Base-by-base conservation (phyloP, 2,797 vertebrate genomes). In the Dryobates pubescens region DNA sequence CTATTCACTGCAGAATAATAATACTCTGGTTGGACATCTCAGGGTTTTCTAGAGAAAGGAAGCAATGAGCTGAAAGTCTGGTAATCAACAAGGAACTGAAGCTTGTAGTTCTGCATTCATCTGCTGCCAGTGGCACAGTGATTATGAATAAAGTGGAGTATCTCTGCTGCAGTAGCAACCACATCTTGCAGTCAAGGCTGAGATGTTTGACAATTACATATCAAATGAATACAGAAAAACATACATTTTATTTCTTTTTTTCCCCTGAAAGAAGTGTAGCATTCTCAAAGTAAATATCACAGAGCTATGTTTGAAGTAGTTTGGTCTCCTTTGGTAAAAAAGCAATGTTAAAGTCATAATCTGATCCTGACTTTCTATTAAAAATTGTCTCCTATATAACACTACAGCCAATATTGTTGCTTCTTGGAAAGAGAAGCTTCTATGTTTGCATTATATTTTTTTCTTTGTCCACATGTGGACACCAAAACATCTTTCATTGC, bases 71-170 rank as follows among this genome's bases (percentile, higher is more conserved):
- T 93, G 76, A 70, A 91, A 90, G 71, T 77, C 61, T 91, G 64
- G 49, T 90, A 96, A 95, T 94, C 82, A 94, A 23, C 76, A 65
- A 96, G 67, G 63, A 93, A 83, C 57, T 83, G 84, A 76, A 89
- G 85, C 90, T 81, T 91, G 82, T 34, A 90, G 32, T 85, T 92
- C 78, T 92, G 57, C 73, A 83, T 83, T 81, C 70, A 90, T 87
- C 84, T 92, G 53, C 67, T 90, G 59, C 54, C 59, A 54, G 43
- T 69, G 68, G 36, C 75, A 82, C 20, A 38, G 72, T 43, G 62
- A 64, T 89, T 73, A 79, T 73, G 53, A 63, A 75, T 72, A 67
- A 41, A 85, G 67, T 78, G 41, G 32, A 29, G 29, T 70, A 74
- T 47, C 49, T 92, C 45, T 9, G 10, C 51, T 82, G 63, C n/a